phyloP scores from a whole-genome alignment of 2,888 invertebrate species.

The Lycophotia porphyrea region DNA sequence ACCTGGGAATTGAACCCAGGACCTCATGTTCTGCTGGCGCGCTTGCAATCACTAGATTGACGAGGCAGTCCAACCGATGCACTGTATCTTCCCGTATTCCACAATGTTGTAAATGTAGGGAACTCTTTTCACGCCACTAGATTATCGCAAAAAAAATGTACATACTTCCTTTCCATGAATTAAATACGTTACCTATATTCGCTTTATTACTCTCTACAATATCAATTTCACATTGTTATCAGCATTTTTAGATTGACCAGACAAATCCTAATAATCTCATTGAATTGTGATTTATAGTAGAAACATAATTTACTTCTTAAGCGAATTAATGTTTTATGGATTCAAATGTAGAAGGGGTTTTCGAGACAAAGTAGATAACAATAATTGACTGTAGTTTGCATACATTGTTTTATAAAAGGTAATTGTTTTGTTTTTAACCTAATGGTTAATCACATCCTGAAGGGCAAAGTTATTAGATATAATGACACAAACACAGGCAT shows the following conservation, averaged over 20 bases:
- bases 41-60: too few relatives aligned
- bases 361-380: not conserved
- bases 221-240: not conserved
- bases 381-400: not conserved
- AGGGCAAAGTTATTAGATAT: not conserved
- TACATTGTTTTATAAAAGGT: not conserved
- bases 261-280: slow-evolving; percentile 17
- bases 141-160: too few relatives aligned
- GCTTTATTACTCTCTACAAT: too few relatives aligned
- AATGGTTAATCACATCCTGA: not conserved
- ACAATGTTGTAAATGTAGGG: too few relatives aligned
- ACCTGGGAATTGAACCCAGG: too few relatives aligned
- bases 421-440: not conserved
- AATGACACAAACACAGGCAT: not conserved
- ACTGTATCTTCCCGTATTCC: too few relatives aligned
- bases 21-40: too few relatives aligned
- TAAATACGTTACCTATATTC: too few relatives aligned
- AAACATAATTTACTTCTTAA: slow-evolving; percentile 17
- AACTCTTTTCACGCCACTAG: too few relatives aligned
- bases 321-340: slow-evolving; percentile 19
- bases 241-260: slow-evolving; percentile 17
- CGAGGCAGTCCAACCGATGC: too few relatives aligned
- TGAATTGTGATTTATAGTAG: slow-evolving; percentile 32
- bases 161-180: too few relatives aligned
- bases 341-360: slow-evolving; percentile 6